Evolutionary conservation across 2,113 vertebrate genomes (phyloP).

Genomic region (Sminthopsis crassicaudata): DNA sequence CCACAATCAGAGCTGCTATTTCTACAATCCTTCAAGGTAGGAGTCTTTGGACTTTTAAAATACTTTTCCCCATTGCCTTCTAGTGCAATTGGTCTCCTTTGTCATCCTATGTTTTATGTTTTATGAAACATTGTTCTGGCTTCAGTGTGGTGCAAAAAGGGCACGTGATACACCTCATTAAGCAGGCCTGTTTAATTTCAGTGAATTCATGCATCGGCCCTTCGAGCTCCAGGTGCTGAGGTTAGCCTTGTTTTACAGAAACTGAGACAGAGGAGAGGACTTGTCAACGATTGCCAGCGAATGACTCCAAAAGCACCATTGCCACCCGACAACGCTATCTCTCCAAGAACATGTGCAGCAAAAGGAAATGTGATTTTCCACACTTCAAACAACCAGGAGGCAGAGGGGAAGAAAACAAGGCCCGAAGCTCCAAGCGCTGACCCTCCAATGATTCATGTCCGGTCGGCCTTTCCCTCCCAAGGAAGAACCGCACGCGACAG

Average conservation of each 20-base stretch:
- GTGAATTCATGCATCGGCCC: not conserved
- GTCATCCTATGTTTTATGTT: not conserved
- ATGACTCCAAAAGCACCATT: not conserved
- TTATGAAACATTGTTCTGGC: not conserved
- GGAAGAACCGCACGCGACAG: too few relatives aligned
- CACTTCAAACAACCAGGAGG: not conserved
- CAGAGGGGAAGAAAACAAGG: not conserved
- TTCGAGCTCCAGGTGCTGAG: not conserved
- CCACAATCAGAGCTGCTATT: not conserved
- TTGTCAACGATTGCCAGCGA: not conserved
- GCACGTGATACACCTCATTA: not conserved
- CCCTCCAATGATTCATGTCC: not conserved
- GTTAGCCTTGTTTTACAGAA: not conserved
- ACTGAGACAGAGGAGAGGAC: not conserved
- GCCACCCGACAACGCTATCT: not conserved
- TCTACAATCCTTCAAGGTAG: not conserved
- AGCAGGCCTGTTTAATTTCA: not conserved
- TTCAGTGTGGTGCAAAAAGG: not conserved
- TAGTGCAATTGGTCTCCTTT: not conserved
- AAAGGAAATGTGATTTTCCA: conserved; percentile 26
- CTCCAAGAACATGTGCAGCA: not conserved
- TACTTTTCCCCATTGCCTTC: not conserved
- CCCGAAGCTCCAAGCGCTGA: not conserved
- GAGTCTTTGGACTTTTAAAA: not conserved
- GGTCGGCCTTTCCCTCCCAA: not conserved